A percentile compares a stretch with the other conserved stretches of the same genome.
These are phyloP conservation scores for Eristalis tenax DNA, from an alignment of 2,888 invertebrate genomes.

Conservation along the genomic window DNA sequence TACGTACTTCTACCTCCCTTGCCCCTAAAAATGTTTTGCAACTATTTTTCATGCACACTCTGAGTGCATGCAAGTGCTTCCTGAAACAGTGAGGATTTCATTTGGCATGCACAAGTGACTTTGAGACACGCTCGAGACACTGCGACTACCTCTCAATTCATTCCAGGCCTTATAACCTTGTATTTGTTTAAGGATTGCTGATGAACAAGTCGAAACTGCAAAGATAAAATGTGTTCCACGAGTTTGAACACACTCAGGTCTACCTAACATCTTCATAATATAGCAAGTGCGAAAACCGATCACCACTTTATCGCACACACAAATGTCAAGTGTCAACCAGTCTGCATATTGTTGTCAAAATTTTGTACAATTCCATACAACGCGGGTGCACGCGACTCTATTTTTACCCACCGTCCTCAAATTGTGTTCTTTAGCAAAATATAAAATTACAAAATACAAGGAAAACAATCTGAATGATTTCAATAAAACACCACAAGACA, in stretches of 20 bases:
- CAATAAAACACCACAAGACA: not conserved
- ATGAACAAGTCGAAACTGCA: not conserved
- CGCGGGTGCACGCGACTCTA: conserved; percentile 1
- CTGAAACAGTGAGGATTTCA: too few relatives aligned
- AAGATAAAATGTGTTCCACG: not conserved
- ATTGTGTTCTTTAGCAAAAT: not conserved
- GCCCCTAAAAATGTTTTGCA: too few relatives aligned
- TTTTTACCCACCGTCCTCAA: not conserved
- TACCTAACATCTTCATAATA: not conserved
- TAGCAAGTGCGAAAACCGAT: not conserved
- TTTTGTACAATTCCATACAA: not conserved
- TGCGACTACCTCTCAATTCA: too few relatives aligned
- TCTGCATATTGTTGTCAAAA: conserved; percentile 4
- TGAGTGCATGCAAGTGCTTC: too few relatives aligned
- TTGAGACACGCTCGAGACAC: too few relatives aligned
- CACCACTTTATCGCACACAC: not conserved
- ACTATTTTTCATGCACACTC: too few relatives aligned
- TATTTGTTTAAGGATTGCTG: too few relatives aligned
- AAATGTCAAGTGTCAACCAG: not conserved
- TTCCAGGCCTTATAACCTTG: too few relatives aligned
- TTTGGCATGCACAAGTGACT: too few relatives aligned
- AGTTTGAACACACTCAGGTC: not conserved
- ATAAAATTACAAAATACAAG: not conserved
- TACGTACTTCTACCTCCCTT: too few relatives aligned
- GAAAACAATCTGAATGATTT: conserved; percentile 13